These are phyloP conservation scores for Nannoperca obscura DNA, from an alignment of 2,797 vertebrate genomes.

Conservation along the genomic window DNA sequence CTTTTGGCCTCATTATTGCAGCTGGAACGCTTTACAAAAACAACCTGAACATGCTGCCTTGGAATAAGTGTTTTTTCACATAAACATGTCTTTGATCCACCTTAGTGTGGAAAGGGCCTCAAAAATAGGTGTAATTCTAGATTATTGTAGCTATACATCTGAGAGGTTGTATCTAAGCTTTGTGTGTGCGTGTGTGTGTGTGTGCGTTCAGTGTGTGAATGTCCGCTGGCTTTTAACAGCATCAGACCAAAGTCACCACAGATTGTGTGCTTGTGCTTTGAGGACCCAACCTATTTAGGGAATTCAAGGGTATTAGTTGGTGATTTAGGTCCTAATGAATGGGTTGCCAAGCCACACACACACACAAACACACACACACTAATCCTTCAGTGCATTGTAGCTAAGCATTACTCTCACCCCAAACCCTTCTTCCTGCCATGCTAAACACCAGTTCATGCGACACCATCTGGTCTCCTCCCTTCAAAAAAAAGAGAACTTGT, in stretches of 20 bases:
- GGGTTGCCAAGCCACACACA: conserved; percentile 87
- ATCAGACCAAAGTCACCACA: conserved; percentile 64
- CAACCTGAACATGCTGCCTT: not conserved
- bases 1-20: not conserved
- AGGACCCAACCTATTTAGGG: conserved; percentile 87
- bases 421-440: conserved; percentile 78
- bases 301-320: conserved; percentile 91
- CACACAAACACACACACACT: conserved; percentile 67
- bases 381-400: conserved; percentile 86
- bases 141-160: not conserved
- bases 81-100: conserved; percentile 11
- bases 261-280: conserved; percentile 79
- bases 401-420: conserved; percentile 81
- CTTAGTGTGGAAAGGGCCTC: not conserved
- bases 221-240: conserved; percentile 39
- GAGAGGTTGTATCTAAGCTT: not conserved
- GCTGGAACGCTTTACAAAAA: not conserved
- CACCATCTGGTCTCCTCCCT: conserved; percentile 87
- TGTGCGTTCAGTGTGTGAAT: conserved; percentile 19
- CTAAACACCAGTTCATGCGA: conserved; percentile 84
- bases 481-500: conserved; percentile 53
- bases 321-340: conserved; percentile 92
- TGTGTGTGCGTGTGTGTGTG: not conserved
- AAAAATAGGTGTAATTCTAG: not conserved
- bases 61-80: not conserved